Conservation (phyloP, 2,113 vertebrate genomes). For the Chionis minor region DNA sequence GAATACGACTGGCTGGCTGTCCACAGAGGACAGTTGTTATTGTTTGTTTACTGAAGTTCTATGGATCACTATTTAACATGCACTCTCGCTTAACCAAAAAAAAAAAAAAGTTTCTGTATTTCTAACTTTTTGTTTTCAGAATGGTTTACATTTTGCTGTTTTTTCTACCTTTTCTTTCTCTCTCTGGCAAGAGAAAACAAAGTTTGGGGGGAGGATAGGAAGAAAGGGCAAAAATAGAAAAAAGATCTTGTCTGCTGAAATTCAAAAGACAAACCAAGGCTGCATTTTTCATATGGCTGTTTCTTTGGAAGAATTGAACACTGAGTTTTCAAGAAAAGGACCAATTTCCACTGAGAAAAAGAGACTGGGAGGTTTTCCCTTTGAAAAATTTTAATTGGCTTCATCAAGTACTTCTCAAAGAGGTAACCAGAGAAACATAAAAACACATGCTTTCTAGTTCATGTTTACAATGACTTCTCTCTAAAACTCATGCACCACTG, state of each 20-base stretch:
- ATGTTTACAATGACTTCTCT: neutral
- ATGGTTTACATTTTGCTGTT: neutral
- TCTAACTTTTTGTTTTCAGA: neutral
- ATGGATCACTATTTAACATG: neutral
- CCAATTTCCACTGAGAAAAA: neutral
- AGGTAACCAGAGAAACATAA: neutral
- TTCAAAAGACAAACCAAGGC: neutral
- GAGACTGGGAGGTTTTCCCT: accelerated
- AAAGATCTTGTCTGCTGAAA: neutral
- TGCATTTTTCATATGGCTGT: neutral
- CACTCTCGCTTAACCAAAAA: neutral
- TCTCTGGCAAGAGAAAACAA: neutral
- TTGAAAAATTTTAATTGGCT: neutral
- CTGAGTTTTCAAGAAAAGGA: neutral
- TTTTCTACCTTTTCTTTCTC: neutral
- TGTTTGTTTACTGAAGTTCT: neutral
- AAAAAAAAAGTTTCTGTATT: neutral
- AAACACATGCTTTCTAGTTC: neutral
- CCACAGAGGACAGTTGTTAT: neutral
- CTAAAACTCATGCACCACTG: neutral
- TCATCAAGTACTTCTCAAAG: neutral
- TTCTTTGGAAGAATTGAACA: neutral
- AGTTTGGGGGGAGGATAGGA: neutral
- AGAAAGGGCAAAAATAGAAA: neutral
- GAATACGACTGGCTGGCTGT: neutral